Base-by-base conservation (phyloP, 1,140 invertebrate species). In the Liolophura sinensis region DNA sequence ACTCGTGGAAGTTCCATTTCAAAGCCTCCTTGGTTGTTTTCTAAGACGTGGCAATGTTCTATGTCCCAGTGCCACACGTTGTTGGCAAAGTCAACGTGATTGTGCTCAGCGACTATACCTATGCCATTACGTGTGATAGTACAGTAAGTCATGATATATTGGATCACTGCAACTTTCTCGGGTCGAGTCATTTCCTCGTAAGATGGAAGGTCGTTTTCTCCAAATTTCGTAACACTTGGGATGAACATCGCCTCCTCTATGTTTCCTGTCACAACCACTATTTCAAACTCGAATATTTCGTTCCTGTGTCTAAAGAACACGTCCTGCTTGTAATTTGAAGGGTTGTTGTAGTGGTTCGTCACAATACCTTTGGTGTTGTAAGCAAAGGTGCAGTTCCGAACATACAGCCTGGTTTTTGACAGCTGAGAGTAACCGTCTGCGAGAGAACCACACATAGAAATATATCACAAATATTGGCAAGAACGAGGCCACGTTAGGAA, bases 341-440 rank as follows among this genome's bases (percentile, higher is more conserved):
- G 83, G 60, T 79, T 79, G 83, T 97, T 97, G 78, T 97, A 98
- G 80, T 95, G 96, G 3, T 91, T 90, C 0, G 91, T 91, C 24
- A 91, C 89, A 27, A 98, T 86, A 15, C 96, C 96, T 75, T 89
- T 87, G 0, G 89, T 87, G 77, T 98, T 98, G 60, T 89, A 87
- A 75, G 90, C 89, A 24, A 97, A 92, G 0, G 72, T 74, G 55
- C 73, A 79, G 57, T 85, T 79, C 47, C 63, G 55, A 11, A 86
- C 24, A 20, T 62, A 16, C 3, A 84, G 81, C 1, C 62, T 63
- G 27, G 78, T 71, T 25, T 66, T 48, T 25, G 69, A 70, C n/a
- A 50, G 57, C 12, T 22, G 9, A 15, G 54, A 55, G 31, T 51
- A 67, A 20, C 47, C 50, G 25, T 60, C 75, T 72, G 59, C 46